Evolutionary conservation across 2,113 vertebrate species (phyloP).

Genomic region (Balaenoptera acutorostrata): DNA sequence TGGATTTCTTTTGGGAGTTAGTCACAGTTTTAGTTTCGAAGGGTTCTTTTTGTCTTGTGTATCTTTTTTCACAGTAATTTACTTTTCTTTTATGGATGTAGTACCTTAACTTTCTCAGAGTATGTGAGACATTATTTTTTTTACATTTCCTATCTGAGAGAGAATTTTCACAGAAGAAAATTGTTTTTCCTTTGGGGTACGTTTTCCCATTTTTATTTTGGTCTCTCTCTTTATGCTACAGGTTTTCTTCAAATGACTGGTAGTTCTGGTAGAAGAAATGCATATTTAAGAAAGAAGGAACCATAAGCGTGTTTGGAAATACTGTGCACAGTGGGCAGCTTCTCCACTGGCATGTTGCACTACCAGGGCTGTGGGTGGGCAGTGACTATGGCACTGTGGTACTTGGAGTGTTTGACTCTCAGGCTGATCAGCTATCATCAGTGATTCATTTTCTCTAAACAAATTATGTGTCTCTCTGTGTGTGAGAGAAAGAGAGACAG

Average conservation of each 20-base stretch:
- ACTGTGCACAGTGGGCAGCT: neutral
- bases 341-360: accelerated
- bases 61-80: neutral
- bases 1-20: neutral
- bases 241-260: neutral
- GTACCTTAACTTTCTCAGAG: neutral
- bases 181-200: neutral
- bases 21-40: neutral
- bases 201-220: neutral
- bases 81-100: neutral
- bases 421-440: neutral
- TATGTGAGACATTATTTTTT: neutral
- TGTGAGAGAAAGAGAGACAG: neutral
- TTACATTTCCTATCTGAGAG: neutral
- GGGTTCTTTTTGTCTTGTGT: neutral
- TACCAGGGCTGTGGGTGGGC: accelerated
- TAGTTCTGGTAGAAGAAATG: neutral
- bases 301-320: neutral
- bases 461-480: neutral
- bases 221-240: neutral
- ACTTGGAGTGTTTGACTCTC: neutral
- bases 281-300: neutral
- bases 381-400: neutral
- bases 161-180: neutral
- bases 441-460: neutral